phyloP scores from a whole-genome alignment of 2,797 vertebrate species.

The Clarias pachynema region DNA sequence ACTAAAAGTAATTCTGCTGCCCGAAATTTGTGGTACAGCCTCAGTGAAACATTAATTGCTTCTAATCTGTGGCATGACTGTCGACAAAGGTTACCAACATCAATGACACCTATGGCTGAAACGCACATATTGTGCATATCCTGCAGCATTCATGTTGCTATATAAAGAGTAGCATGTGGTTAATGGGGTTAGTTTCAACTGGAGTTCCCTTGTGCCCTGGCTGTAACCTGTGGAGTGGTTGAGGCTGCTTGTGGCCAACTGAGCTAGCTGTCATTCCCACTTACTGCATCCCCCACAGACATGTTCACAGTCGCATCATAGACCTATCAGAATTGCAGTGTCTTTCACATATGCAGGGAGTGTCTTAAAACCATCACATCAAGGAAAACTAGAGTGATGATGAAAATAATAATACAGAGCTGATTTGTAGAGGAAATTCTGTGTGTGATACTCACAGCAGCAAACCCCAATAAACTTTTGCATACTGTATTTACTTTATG shows the following conservation, averaged over 20 bases:
- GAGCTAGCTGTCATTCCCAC: slow-evolving; percentile 44
- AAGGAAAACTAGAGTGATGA: not conserved
- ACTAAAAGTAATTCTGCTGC: slow-evolving; percentile 15
- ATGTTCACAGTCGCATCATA: not conserved
- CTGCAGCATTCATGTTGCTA: slow-evolving; percentile 21
- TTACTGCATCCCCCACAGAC: slow-evolving; percentile 26
- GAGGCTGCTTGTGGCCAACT: slow-evolving; percentile 37
- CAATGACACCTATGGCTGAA: slow-evolving; percentile 19
- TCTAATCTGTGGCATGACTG: slow-evolving; percentile 14
- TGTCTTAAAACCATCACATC: not conserved
- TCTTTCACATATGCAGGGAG: not conserved
- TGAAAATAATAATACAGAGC: not conserved
- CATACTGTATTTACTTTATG: not conserved
- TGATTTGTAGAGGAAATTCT: not conserved
- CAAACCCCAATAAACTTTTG: not conserved
- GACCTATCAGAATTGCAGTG: not conserved
- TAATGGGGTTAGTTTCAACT: slow-evolving; percentile 46
- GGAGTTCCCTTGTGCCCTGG: slow-evolving; percentile 44
- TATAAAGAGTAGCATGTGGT: slow-evolving; percentile 48
- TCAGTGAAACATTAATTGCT: slow-evolving; percentile 26
- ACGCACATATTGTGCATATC: slow-evolving; percentile 21
- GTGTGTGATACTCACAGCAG: not conserved
- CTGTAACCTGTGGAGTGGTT: slow-evolving; percentile 46
- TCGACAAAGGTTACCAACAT: slow-evolving; percentile 20
- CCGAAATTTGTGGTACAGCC: not conserved